Conservation (phyloP, 1,140 invertebrate species). For the Drosophila gunungcola region DNA sequence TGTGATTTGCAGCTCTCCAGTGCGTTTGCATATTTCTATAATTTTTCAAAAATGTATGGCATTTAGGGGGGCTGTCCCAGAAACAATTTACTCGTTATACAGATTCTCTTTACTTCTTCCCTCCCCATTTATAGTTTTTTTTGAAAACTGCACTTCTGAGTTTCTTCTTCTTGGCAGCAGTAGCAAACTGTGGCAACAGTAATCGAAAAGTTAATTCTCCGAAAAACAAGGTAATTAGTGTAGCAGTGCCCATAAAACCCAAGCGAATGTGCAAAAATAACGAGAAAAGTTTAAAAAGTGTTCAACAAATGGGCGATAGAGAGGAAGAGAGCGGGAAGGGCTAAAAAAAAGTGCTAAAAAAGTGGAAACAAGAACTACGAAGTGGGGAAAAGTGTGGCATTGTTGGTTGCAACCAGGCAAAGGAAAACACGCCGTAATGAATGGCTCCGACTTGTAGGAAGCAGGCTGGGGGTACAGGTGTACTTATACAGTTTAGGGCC, state of each 20-base stretch:
- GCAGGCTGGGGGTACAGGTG: slow-evolving; percentile 24
- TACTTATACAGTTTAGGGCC: background rate
- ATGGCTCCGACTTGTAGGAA: slow-evolving; percentile 50
- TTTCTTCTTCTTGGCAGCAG: slow-evolving; percentile 25
- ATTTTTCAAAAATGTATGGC: slow-evolving; percentile 48
- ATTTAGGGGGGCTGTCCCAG: slow-evolving; percentile 6
- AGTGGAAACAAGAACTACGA: slow-evolving; percentile 36
- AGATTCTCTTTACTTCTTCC: slow-evolving; percentile 1
- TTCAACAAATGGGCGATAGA: slow-evolving; percentile 42
- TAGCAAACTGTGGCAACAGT: slow-evolving; percentile 65
- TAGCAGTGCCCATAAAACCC: slow-evolving; percentile 78
- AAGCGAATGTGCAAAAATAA: slow-evolving; percentile 82
- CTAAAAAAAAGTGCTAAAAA: slow-evolving; percentile 14
- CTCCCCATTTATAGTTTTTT: slow-evolving; percentile 54
- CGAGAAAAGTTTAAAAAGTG: slow-evolving; percentile 79
- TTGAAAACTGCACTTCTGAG: slow-evolving; percentile 67
- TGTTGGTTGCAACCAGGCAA: slow-evolving; percentile 65
- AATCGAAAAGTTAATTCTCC: slow-evolving; percentile 83
- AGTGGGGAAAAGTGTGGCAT: slow-evolving; percentile 60
- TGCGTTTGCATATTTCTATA: slow-evolving; percentile 63
- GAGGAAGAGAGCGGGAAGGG: slow-evolving; percentile 1
- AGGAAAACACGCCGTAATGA: slow-evolving; percentile 69
- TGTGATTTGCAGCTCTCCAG: slow-evolving; percentile 18
- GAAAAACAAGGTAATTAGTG: slow-evolving; percentile 83
- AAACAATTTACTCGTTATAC: slow-evolving; percentile 52